Evolutionary conservation across 2,113 vertebrate species (phyloP), one percentile per base, ranked within the genome.

Genomic region (Tetraodon nigroviridis): DNA sequence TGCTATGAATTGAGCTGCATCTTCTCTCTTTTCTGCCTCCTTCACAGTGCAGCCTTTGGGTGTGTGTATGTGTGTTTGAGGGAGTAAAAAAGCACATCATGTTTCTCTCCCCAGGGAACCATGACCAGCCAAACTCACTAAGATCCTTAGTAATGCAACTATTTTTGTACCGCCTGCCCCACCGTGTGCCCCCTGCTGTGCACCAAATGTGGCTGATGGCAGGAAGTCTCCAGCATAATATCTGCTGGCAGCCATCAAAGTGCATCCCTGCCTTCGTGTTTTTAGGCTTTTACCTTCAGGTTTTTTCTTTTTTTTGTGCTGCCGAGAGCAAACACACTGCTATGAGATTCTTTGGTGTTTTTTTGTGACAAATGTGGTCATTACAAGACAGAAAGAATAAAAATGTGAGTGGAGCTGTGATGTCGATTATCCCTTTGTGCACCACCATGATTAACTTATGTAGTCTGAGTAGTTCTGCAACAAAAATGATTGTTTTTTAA

Each of bases 121-220:
- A 24, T 55, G 61, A 68, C 67, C 72, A 74, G 50, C 64, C 63
- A 55, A 68, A 56, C 55, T 55, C 40, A 24, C 45, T 37, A 63
- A 77, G 65, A 76, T 73, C 58, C 61, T 55, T 20, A 54, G 70
- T 79, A 76, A 59, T 71, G 44, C 55, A 67, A 21, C 74, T 74
- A 71, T 80, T 80, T 84, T 65, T 67, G 75, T 55, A 48, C 53
- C 51, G 69, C 24, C 54, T 64, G 73, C 50, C 69, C 64, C 15
- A 53, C 46, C 71, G 65, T 47, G 44, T 32, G 62, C 64, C 64
- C 64, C 3, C 21, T 27, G 66, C 67, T 37, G 46, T 60, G 71
- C 57, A 63, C 13, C 60, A 69, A 77, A 79, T 59, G 60, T 27
- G 2, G 20, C 76, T 78, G 73, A 77, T 71, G 71, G 62, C 71